Percentiles rank a stretch among this genome's conserved stretches.
Conservation (phyloP, 1,140 invertebrate genomes). For the Cyrtorhinus lividipennis region DNA sequence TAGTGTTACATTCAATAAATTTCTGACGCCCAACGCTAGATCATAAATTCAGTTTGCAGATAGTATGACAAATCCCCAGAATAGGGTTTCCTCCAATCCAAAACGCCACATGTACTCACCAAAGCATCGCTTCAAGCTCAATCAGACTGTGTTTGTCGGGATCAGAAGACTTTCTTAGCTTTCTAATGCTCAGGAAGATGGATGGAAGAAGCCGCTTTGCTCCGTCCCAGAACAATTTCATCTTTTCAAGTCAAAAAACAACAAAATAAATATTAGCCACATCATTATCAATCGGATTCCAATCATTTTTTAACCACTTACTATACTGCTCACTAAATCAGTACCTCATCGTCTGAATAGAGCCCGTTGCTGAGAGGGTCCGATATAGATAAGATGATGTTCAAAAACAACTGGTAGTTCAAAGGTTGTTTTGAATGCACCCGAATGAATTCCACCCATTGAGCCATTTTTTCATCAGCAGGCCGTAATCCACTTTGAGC, state of each 20-base stretch:
- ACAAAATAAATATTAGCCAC: no score
- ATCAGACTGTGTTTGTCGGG: constrained; percentile 53
- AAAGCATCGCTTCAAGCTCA: constrained; percentile 50
- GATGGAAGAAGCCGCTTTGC: constrained; percentile 57
- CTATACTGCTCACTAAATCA: no score
- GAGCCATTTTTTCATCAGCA: constrained; percentile 47
- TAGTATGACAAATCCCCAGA: no score
- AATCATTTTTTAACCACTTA: no score
- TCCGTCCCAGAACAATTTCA: constrained; percentile 63
- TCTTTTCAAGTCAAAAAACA: constrained; percentile 23
- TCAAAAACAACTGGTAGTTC: constrained; percentile 55
- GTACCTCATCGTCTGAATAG: constrained; percentile 51
- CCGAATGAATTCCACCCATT: constrained; percentile 58
- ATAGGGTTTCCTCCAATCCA: no score
- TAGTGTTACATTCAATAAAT: no score
- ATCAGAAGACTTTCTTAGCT: constrained; percentile 50
- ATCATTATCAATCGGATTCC: no score
- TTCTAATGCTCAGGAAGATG: constrained; percentile 53
- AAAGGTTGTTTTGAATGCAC: constrained; percentile 61
- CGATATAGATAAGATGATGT: constrained; percentile 45
- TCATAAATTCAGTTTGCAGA: no score
- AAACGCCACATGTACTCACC: no score
- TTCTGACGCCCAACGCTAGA: no score
- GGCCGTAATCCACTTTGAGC: constrained; percentile 73
- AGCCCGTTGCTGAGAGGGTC: constrained; percentile 45